These are phyloP conservation scores for Rhopilema esculentum DNA, from an alignment of 30 jellyfish, hydroid and myxozoan species.

Conservation along the genomic window DNA sequence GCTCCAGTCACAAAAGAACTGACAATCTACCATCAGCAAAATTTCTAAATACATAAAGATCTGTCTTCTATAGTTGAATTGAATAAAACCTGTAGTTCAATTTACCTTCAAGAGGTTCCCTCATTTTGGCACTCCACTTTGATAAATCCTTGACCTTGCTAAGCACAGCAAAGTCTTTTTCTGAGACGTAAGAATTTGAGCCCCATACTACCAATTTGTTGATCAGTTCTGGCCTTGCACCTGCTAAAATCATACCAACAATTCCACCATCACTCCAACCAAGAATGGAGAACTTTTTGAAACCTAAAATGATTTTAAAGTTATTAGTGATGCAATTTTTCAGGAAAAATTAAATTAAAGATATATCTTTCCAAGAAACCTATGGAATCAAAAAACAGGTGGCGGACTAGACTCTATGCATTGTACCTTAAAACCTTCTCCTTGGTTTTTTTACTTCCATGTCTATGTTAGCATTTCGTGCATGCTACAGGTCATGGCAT, in stretches of 20 bases:
- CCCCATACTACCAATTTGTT: constrained; percentile 81
- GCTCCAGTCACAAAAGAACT: too few relatives aligned
- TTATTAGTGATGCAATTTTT: neutral
- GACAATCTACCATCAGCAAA: too few relatives aligned
- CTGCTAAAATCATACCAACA: constrained; percentile 80
- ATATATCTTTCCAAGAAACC: neutral
- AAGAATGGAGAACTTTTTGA: constrained; percentile 71
- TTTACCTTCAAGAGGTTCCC: constrained; percentile 83
- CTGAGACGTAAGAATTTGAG: constrained; percentile 69
- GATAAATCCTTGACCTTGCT: constrained; percentile 64
- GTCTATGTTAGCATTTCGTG: too few relatives aligned
- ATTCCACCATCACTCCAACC: constrained; percentile 97
- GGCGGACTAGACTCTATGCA: too few relatives aligned
- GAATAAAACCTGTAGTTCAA: neutral
- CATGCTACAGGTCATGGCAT: too few relatives aligned
- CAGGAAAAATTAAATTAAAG: neutral
- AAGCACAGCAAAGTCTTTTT: constrained; percentile 51
- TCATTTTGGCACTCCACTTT: constrained; percentile 87
- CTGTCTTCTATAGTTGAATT: too few relatives aligned
- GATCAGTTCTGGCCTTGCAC: constrained; percentile 62
- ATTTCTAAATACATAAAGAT: too few relatives aligned
- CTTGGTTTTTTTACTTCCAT: too few relatives aligned
- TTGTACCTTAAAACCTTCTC: too few relatives aligned
- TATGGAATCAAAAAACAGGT: neutral
- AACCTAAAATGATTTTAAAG: constrained; percentile 35